Conservation (phyloP, 2,113 vertebrate genomes). For the Syngnathus typhle region DNA sequence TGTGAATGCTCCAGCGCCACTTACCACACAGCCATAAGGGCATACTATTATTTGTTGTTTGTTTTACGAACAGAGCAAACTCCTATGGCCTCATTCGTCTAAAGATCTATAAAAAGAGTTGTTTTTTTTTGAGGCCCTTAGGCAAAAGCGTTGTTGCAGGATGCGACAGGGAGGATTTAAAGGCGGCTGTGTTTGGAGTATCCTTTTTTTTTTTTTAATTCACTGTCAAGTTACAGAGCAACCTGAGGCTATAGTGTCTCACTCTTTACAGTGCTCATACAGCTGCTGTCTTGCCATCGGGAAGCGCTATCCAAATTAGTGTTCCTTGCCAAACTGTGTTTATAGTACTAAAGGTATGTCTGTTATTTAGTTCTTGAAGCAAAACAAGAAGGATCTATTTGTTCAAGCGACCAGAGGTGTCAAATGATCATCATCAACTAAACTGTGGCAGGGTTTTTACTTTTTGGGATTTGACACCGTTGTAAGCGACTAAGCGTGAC, state of each 20-base stretch:
- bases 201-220: background rate
- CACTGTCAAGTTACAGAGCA: background rate
- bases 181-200: background rate
- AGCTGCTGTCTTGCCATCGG: background rate
- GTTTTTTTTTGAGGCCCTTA: background rate
- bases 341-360: background rate
- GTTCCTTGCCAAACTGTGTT: background rate
- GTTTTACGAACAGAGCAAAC: background rate
- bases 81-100: background rate
- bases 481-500: background rate
- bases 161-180: background rate
- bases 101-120: background rate
- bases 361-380: background rate
- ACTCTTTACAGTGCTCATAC: slow-evolving; percentile 1
- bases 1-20: background rate
- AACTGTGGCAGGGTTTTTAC: too few relatives aligned
- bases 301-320: background rate
- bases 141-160: background rate
- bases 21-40: background rate
- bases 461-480: too few relatives aligned
- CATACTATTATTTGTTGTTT: background rate
- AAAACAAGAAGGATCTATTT: background rate
- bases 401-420: background rate
- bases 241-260: background rate
- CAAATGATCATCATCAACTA: too few relatives aligned